Percentiles rank a stretch among this genome's conserved stretches.
phyloP scores from a whole-genome alignment of 2,888 invertebrate species.

The Liodrosophila aerea region DNA sequence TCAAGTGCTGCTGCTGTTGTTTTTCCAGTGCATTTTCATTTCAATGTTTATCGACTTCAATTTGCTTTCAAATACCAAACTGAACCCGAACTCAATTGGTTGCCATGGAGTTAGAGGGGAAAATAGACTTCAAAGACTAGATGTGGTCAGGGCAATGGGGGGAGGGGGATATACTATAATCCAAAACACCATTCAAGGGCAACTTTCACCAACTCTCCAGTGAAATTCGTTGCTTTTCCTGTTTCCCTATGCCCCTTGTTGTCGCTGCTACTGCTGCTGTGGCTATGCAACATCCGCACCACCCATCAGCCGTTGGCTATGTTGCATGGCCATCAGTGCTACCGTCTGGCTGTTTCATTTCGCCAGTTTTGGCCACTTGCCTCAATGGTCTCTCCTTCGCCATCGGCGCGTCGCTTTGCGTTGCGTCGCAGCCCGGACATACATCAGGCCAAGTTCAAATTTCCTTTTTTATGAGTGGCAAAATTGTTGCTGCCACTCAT shows the following conservation, averaged over 20 bases:
- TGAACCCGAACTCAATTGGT: slow-evolving; percentile 57
- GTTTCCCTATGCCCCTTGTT: too few relatives aligned
- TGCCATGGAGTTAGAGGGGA: slow-evolving; percentile 14
- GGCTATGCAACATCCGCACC: slow-evolving; percentile 21
- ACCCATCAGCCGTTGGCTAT: slow-evolving; percentile 7
- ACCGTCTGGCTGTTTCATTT: slow-evolving; percentile 72
- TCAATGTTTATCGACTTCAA: slow-evolving; percentile 69
- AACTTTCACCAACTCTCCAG: slow-evolving; percentile 73
- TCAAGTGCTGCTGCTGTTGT: slow-evolving; percentile 2
- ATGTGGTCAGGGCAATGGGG: background rate
- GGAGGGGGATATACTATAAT: slow-evolving; percentile 50
- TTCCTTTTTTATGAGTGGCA: slow-evolving; percentile 74
- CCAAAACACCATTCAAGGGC: slow-evolving; percentile 76
- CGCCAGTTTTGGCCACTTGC: slow-evolving; percentile 51
- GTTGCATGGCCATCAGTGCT: too few relatives aligned
- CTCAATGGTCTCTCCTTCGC: slow-evolving; percentile 62
- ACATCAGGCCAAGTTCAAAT: slow-evolving; percentile 78
- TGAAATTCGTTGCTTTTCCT: slow-evolving; percentile 47
- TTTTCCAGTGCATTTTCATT: slow-evolving; percentile 3
- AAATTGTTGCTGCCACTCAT: slow-evolving; percentile 65
- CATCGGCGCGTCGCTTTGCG: slow-evolving; percentile 42
- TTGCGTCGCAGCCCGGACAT: slow-evolving; percentile 71
- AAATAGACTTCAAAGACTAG: slow-evolving; percentile 24
- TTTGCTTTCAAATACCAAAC: slow-evolving; percentile 58
- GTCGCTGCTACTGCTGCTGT: slow-evolving; percentile 10